Percentiles rank a stretch among this genome's conserved stretches.
phyloP scores from a whole-genome alignment of 1,140 invertebrate genomes.

The Drosophila subobscura region DNA sequence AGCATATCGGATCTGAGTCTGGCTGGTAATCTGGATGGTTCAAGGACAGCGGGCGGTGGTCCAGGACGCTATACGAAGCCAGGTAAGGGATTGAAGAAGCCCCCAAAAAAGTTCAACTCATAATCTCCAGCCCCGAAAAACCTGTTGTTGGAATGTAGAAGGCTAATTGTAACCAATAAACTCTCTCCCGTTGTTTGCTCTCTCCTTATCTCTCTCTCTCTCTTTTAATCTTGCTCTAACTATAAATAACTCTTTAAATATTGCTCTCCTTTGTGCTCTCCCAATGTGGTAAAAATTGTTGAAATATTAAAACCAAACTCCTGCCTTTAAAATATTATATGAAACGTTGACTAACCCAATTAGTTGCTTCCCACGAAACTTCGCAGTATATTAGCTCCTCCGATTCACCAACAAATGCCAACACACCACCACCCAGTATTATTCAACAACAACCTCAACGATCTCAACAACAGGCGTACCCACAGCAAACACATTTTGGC shows the following conservation, averaged over 20 bases:
- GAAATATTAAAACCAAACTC: conserved; percentile 4
- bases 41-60: conserved; percentile 56
- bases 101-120: neutral
- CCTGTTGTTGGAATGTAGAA: conserved; percentile 30
- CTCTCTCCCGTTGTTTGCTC: conserved; percentile 61
- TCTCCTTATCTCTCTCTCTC: conserved; percentile 40
- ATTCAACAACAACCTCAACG: conserved; percentile 3
- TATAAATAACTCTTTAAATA: conserved; percentile 52
- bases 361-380: conserved; percentile 72
- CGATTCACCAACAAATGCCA: conserved; percentile 23
- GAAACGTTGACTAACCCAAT: conserved; percentile 57
- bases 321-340: conserved; percentile 2
- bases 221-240: conserved; percentile 22
- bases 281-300: conserved; percentile 57
- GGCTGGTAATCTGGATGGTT: conserved; percentile 83
- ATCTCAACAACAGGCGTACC: conserved; percentile 11
- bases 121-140: neutral
- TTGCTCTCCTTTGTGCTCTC: conserved; percentile 52
- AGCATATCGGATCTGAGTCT: conserved; percentile 89
- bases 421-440: neutral
- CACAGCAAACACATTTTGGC: conserved; percentile 22
- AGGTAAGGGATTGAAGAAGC: conserved; percentile 48
- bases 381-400: conserved; percentile 66
- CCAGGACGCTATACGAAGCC: conserved; percentile 75
- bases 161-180: conserved; percentile 53